These are phyloP conservation scores for Mesorhabditis sp. DNA, from an alignment of 2,888 invertebrate species.

Conservation along the genomic window DNA sequence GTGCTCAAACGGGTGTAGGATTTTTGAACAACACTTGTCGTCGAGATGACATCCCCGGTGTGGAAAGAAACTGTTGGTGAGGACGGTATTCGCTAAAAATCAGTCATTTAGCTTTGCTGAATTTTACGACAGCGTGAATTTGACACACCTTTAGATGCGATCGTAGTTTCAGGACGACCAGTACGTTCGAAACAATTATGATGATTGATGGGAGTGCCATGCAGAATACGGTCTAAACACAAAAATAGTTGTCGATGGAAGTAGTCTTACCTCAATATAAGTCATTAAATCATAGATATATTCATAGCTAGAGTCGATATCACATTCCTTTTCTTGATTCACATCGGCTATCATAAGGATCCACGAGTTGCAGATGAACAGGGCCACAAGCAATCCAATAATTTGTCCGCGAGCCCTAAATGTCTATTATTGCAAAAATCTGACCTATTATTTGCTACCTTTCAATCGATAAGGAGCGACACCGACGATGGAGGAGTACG, in stretches of 20 bases:
- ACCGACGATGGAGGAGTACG: constrained; percentile 37
- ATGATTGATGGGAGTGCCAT: constrained; percentile 46
- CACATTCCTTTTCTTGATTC: constrained; percentile 36
- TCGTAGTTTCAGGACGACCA: constrained; percentile 49
- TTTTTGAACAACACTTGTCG: constrained; percentile 13
- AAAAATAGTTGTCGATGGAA: background rate
- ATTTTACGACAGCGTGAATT: background rate
- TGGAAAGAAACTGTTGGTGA: constrained; percentile 53
- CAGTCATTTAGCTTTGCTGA: background rate
- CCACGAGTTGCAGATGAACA: constrained; percentile 49
- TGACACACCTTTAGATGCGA: constrained; percentile 22
- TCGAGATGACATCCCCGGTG: constrained; percentile 36
- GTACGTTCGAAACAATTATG: constrained; percentile 46
- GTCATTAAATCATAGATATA: constrained; percentile 42
- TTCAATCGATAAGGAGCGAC: constrained; percentile 31
- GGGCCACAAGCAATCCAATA: constrained; percentile 31
- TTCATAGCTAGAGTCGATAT: constrained; percentile 43
- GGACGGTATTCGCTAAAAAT: constrained; percentile 32
- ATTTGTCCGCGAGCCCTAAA: constrained; percentile 44
- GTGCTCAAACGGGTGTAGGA: constrained; percentile 15
- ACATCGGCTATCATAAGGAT: constrained; percentile 49
- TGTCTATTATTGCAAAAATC: constrained; percentile 9
- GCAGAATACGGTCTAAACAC: constrained; percentile 38
- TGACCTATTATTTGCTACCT: constrained; percentile 18
- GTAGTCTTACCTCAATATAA: constrained; percentile 22